phyloP scores from a whole-genome alignment of 2,113 vertebrate species.

The Numida meleagris region DNA sequence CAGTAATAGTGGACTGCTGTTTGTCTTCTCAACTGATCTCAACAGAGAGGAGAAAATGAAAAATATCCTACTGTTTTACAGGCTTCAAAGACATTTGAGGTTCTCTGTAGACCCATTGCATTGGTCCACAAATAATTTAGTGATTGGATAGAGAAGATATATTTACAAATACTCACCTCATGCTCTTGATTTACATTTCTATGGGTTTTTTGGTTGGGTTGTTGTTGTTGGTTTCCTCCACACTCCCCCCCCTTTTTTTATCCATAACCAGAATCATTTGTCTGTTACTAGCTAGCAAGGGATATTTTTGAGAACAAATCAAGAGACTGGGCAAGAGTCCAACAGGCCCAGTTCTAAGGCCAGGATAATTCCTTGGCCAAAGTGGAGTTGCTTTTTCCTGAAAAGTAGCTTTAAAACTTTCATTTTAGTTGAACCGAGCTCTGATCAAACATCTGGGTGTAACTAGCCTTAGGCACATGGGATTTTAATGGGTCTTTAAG shows the following conservation, averaged over 20 bases:
- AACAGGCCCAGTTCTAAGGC: not conserved
- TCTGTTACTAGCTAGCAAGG: not conserved
- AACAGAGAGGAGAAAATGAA: not conserved
- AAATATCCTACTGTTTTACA: not conserved
- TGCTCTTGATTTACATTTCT: not conserved
- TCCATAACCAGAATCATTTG: not conserved
- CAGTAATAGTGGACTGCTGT: not conserved
- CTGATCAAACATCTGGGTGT: not conserved
- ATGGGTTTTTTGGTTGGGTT: not conserved
- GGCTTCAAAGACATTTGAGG: not conserved
- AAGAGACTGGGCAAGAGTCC: not conserved
- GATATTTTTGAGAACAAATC: not conserved
- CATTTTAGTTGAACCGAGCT: not conserved
- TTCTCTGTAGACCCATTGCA: not conserved
- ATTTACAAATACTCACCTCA: not conserved
- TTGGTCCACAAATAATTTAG: not conserved
- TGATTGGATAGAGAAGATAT: not conserved
- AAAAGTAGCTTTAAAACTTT: not conserved
- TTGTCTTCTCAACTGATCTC: not conserved
- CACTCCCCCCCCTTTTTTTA: not conserved
- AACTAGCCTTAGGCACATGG: not conserved
- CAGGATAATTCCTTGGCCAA: not conserved
- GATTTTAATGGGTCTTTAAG: not conserved
- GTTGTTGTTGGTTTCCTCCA: too few relatives aligned
- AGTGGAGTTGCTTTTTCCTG: not conserved